Evolutionary conservation across 2,113 vertebrate genomes (phyloP).

Genomic region (Strigops habroptila): DNA sequence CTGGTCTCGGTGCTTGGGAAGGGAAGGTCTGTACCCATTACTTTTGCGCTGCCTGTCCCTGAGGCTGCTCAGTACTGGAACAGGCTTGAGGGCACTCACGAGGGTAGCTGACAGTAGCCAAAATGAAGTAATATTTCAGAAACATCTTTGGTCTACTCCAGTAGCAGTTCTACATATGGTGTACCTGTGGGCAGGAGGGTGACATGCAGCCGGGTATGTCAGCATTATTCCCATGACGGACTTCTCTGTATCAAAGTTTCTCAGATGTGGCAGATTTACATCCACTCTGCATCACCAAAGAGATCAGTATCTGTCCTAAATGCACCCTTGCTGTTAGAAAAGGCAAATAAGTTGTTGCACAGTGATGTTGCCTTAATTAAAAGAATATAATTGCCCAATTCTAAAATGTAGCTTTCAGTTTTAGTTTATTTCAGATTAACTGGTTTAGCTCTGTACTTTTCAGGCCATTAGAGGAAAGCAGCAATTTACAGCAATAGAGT

Average conservation of each 20-base stretch:
- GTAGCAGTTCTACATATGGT: background rate
- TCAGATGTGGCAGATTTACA: background rate
- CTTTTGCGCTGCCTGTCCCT: background rate
- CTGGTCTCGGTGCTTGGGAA: background rate
- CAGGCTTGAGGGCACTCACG: fast-evolving
- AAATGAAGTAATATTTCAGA: background rate
- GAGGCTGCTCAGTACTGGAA: background rate
- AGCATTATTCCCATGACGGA: background rate
- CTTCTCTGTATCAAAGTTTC: background rate
- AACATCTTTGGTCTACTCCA: background rate
- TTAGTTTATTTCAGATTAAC: constrained; percentile 20
- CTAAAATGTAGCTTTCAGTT: background rate
- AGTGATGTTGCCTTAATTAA: background rate
- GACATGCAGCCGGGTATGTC: background rate
- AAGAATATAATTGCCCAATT: background rate
- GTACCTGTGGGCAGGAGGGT: background rate
- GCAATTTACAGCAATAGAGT: constrained; percentile 43
- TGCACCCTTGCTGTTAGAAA: background rate
- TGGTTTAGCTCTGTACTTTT: constrained; percentile 13
- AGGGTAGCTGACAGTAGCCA: background rate
- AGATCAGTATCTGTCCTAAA: background rate
- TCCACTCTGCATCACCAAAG: background rate
- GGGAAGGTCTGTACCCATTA: background rate
- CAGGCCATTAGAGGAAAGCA: constrained; percentile 14
- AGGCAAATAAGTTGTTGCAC: background rate